These are phyloP conservation scores for Phalacrocorax aristotelis DNA, from an alignment of 2,113 vertebrate species.

Conservation along the genomic window DNA sequence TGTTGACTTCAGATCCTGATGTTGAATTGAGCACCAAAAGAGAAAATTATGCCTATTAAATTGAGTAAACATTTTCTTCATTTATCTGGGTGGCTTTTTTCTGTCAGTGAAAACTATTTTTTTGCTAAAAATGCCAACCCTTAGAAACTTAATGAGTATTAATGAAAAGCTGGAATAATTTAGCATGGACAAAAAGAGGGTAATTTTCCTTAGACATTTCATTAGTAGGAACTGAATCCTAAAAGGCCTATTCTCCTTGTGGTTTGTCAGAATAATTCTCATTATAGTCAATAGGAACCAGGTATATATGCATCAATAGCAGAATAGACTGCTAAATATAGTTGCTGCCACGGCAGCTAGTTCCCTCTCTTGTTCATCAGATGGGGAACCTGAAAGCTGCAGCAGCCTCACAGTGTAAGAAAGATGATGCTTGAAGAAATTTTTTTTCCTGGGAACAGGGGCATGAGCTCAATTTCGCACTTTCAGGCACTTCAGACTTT, in stretches of 20 bases:
- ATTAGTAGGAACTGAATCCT: background rate
- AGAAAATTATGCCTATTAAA: conserved; percentile 50
- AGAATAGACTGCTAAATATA: conserved; percentile 55
- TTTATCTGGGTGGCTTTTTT: conserved; percentile 36
- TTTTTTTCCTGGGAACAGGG: background rate
- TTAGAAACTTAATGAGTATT: conserved; percentile 53
- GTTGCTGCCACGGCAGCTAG: background rate
- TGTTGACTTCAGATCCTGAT: conserved; percentile 39
- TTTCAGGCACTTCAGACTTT: background rate
- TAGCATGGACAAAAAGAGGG: background rate
- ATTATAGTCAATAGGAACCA: background rate
- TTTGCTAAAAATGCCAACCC: conserved; percentile 13
- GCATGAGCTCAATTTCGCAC: background rate
- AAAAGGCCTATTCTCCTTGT: conserved; percentile 6
- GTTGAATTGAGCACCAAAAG: conserved; percentile 28
- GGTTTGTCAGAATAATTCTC: conserved; percentile 35
- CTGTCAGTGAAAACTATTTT: conserved; percentile 26
- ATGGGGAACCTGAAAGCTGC: background rate
- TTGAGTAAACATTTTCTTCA: conserved; percentile 52
- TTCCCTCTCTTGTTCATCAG: background rate
- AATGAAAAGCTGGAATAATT: conserved; percentile 51
- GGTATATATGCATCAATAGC: conserved; percentile 31
- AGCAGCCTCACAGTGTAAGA: background rate
- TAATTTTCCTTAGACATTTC: conserved; percentile 13
- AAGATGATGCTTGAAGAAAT: background rate